phyloP scores from a whole-genome alignment of 2,113 vertebrate genomes.

The cattle (Bos taurus) region ARS-UCD2.0 NC_037329.1:124010501-124011000 shows the following conservation, averaged over 20 bases:
- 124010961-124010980: not conserved
- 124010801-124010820: not conserved
- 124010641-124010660: not conserved
- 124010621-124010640: not conserved
- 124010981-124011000: rapidly evolving
- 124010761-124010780: rapidly evolving
- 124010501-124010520: not conserved
- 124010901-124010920: not conserved
- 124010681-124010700: not conserved
- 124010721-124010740: not conserved
- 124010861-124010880: not conserved
- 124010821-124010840: too few species aligned
- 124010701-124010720: not conserved
- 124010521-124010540: not conserved
- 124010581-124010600: not conserved
- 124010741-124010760: not conserved
- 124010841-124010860: not conserved
- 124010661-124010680: not conserved
- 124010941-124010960: not conserved
- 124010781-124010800: not conserved
- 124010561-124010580: rapidly evolving
- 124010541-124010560: not conserved
- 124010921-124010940: not conserved
- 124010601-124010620: not conserved
- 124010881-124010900: not conserved